phyloP scores from a whole-genome alignment of 1,140 invertebrate genomes.

The Ditylenchus dipsaci region DNA sequence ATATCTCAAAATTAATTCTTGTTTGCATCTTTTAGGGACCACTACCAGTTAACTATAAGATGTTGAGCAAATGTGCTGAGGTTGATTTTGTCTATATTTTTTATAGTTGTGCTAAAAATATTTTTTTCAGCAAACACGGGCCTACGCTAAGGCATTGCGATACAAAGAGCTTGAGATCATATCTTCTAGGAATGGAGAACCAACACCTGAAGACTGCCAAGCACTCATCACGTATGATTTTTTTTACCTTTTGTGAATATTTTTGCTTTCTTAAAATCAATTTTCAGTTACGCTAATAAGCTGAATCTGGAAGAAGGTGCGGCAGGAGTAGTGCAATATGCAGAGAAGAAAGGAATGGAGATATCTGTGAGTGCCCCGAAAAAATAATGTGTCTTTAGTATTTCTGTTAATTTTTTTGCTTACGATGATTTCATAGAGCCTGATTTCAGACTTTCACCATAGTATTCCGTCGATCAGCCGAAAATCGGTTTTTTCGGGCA shows the following conservation, averaged over 20 bases:
- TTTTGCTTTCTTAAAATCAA: background rate
- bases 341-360: slow-evolving; percentile 66
- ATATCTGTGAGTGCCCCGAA: slow-evolving; percentile 36
- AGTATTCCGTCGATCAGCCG: too few relatives aligned
- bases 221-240: slow-evolving; percentile 38
- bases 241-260: slow-evolving; percentile 8
- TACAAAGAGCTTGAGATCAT: slow-evolving; percentile 99
- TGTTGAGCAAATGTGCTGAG: slow-evolving; percentile 66
- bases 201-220: slow-evolving; percentile 64
- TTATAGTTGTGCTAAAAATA: too few relatives aligned
- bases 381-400: background rate
- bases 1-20: slow-evolving; percentile 8
- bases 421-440: too few relatives aligned
- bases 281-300: slow-evolving; percentile 86
- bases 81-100: too few relatives aligned
- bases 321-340: slow-evolving; percentile 80
- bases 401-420: too few relatives aligned
- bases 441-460: too few relatives aligned
- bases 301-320: slow-evolving; percentile 96
- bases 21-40: slow-evolving; percentile 67
- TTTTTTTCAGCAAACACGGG: slow-evolving; percentile 62
- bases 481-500: too few relatives aligned
- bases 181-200: slow-evolving; percentile 69
- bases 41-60: slow-evolving; percentile 77
- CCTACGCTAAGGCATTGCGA: slow-evolving; percentile 90